Conservation (phyloP, 2,888 invertebrate genomes). For the Drosophila eohydei region DNA sequence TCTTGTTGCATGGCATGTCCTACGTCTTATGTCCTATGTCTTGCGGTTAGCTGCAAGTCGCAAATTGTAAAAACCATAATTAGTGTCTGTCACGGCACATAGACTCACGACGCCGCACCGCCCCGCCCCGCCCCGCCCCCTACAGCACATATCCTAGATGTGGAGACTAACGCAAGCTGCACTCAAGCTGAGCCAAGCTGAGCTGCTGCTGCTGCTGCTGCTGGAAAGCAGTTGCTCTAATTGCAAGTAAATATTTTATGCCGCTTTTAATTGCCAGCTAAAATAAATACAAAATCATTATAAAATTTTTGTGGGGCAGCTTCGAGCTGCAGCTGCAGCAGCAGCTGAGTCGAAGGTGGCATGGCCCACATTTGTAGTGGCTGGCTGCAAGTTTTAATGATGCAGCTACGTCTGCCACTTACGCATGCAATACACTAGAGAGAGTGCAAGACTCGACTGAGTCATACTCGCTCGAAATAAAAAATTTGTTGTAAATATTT, state of each 20-base stretch:
- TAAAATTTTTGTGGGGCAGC: constrained; percentile 42
- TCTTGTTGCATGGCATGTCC: constrained; percentile 47
- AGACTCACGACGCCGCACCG: constrained; percentile 36
- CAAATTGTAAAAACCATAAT: constrained; percentile 79
- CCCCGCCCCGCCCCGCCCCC: not conserved
- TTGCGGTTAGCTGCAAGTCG: constrained; percentile 76
- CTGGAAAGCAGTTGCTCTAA: constrained; percentile 65
- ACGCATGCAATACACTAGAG: constrained; percentile 26
- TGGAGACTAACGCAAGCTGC: constrained; percentile 31
- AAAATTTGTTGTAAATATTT: not conserved
- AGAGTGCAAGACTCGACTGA: not conserved
- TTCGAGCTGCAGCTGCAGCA: not conserved
- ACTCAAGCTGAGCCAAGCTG: constrained; percentile 48
- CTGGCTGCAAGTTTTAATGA: constrained; percentile 71
- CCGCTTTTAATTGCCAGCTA: constrained; percentile 75
- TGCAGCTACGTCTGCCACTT: constrained; percentile 52
- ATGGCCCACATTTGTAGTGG: constrained; percentile 74
- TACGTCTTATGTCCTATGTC: constrained; percentile 43
- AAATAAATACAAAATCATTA: constrained; percentile 78
- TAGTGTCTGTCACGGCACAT: constrained; percentile 75
- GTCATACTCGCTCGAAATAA: not conserved
- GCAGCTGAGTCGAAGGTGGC: constrained; percentile 8
- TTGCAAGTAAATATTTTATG: constrained; percentile 79
- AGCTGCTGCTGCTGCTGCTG: constrained; percentile 30
- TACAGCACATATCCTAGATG: not conserved